These are phyloP conservation scores for Geotrupes spiniger DNA, from an alignment of 2,888 invertebrate species.

Conservation along the genomic window DNA sequence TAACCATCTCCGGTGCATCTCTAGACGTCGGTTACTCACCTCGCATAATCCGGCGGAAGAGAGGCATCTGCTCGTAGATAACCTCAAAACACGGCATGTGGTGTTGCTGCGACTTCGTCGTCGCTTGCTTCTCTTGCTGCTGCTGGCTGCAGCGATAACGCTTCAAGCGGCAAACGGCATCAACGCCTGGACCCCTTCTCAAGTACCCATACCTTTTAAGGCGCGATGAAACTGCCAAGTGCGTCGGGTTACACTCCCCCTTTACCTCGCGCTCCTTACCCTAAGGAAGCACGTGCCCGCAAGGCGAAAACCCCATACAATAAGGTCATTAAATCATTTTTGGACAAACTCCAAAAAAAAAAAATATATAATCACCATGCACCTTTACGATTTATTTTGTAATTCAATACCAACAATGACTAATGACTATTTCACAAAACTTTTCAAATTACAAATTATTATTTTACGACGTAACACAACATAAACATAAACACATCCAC, in stretches of 20 bases:
- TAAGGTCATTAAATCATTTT: slow-evolving; percentile 20
- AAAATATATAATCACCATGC: slow-evolving; percentile 8
- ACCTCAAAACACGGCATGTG: slow-evolving; percentile 30
- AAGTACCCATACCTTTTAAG: slow-evolving; percentile 51
- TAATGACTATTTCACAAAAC: too few relatives aligned
- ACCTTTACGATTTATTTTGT: too few relatives aligned
- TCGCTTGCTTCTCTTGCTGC: slow-evolving; percentile 4
- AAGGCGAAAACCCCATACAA: slow-evolving; percentile 6
- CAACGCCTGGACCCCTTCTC: slow-evolving; percentile 44
- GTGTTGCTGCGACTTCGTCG: slow-evolving; percentile 20
- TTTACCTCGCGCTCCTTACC: slow-evolving; percentile 29
- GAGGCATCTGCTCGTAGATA: slow-evolving; percentile 40
- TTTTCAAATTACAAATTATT: too few relatives aligned
- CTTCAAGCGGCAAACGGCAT: slow-evolving; percentile 8
- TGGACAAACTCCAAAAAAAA: slow-evolving; percentile 20
- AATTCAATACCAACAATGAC: too few relatives aligned
- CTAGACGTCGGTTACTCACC: slow-evolving; percentile 42
- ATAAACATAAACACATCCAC: too few relatives aligned
- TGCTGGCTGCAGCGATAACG: slow-evolving; percentile 5
- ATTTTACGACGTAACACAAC: too few relatives aligned
- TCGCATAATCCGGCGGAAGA: slow-evolving; percentile 39
- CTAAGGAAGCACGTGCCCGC: slow-evolving; percentile 28
- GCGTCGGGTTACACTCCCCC: slow-evolving; percentile 45
- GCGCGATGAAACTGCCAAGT: slow-evolving; percentile 49
- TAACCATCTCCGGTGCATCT: slow-evolving; percentile 25